Evolutionary conservation across 2,113 vertebrate genomes (phyloP).

Genomic region (Capreolus pygargus): DNA sequence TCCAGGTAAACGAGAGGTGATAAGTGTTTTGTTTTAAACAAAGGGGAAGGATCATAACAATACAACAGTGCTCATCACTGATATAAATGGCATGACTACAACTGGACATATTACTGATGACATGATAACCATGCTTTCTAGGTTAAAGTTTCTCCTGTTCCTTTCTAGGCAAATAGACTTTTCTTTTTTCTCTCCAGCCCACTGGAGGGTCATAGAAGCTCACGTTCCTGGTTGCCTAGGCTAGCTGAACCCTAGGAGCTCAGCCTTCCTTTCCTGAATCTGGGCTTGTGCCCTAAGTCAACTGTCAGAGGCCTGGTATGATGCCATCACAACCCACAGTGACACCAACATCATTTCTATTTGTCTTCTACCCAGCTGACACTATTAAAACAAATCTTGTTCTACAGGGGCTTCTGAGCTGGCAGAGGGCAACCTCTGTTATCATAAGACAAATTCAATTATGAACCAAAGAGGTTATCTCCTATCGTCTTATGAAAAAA

Average conservation of each 20-base stretch:
- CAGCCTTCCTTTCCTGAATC: neutral
- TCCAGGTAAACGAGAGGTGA: neutral
- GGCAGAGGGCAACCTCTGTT: neutral
- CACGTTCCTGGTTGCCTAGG: neutral
- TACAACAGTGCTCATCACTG: neutral
- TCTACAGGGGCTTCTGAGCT: neutral
- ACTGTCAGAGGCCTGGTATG: neutral
- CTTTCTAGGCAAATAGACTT: neutral
- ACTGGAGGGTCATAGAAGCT: neutral
- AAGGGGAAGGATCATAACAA: neutral
- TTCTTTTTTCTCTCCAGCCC: neutral
- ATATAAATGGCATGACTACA: neutral
- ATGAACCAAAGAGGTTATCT: neutral
- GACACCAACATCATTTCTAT: neutral
- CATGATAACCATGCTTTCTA: neutral
- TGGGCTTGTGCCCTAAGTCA: neutral
- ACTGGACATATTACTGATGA: neutral
- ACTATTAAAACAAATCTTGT: conserved; percentile 13
- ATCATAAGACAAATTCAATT: neutral
- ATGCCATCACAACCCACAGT: neutral
- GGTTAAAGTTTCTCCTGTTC: neutral
- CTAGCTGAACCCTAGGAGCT: neutral
- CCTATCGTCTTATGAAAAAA: neutral
- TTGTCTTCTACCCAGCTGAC: neutral
- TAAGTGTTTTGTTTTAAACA: neutral